phyloP scores from a whole-genome alignment of 2,888 invertebrate species.

The Scaptodrosophila latifasciaeformis region DNA sequence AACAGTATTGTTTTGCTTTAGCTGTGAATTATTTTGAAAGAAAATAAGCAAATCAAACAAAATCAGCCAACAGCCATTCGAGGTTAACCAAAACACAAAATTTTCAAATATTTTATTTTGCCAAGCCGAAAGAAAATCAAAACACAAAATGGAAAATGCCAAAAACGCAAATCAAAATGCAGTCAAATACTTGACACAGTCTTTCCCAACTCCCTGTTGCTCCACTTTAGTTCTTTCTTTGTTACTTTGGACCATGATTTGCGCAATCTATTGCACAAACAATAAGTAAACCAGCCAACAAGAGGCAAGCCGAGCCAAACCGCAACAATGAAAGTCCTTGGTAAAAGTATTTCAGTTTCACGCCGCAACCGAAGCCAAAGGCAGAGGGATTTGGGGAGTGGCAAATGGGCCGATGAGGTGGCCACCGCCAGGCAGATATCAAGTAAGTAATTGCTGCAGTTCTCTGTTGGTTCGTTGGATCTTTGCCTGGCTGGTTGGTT shows the following conservation, averaged over 20 bases:
- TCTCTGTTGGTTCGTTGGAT: conserved; percentile 18
- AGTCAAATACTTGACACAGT: conserved; percentile 52
- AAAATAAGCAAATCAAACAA: too few species aligned
- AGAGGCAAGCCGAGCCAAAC: conserved; percentile 17
- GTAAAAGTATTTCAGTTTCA: conserved; percentile 59
- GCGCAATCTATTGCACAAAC: conserved; percentile 38
- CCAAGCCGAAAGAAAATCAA: too few species aligned
- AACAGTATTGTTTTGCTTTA: conserved; percentile 5
- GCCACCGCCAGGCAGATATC: conserved; percentile 39
- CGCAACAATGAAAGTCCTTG: conserved; percentile 61
- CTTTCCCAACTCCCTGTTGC: conserved; percentile 17
- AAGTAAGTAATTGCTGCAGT: conserved; percentile 63
- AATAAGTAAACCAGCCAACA: conserved; percentile 5
- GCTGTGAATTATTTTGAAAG: too few species aligned
- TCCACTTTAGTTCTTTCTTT: not conserved
- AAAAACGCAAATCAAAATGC: conserved; percentile 41
- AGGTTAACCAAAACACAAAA: too few species aligned
- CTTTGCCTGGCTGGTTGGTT: not conserved
- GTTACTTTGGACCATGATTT: conserved; percentile 3
- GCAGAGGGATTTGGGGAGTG: not conserved
- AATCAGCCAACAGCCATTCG: too few species aligned
- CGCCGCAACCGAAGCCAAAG: conserved; percentile 27
- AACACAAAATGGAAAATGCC: too few species aligned
- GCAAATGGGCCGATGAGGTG: not conserved
- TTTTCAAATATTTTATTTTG: too few species aligned